Conservation (phyloP, 1,140 invertebrate species). For the Drosophila pseudoobscura region DNA sequence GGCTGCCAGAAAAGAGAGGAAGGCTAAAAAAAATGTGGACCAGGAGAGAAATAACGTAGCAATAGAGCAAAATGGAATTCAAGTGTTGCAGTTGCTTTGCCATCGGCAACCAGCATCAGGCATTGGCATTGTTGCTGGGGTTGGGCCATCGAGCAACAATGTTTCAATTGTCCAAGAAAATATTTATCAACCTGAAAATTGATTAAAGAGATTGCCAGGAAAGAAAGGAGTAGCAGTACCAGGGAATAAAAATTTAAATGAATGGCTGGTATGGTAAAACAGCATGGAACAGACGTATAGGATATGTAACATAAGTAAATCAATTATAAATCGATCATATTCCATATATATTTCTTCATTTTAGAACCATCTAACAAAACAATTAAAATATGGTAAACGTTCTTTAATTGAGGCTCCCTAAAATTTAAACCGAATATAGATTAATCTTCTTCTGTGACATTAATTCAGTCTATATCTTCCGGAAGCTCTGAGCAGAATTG, state of each 20-base stretch:
- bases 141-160: conserved; percentile 12
- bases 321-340: no score
- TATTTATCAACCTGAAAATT: conserved; percentile 49
- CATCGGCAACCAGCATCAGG: conserved; percentile 11
- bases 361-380: no score
- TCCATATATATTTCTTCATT: no score
- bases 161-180: conserved; percentile 48
- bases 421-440: no score
- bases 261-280: conserved; percentile 5
- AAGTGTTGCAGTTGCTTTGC: conserved; percentile 58
- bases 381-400: no score
- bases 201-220: conserved; percentile 37
- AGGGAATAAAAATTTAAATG: conserved; percentile 6
- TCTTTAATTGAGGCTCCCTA: no score
- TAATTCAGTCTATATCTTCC: no score
- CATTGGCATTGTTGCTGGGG: no score
- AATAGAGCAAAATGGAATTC: conserved; percentile 28
- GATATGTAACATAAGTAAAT: no score
- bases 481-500: no score
- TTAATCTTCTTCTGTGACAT: no score
- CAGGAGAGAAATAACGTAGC: conserved; percentile 15
- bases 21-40: conserved; percentile 36
- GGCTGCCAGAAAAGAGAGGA: conserved; percentile 14
- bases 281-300: neutral
- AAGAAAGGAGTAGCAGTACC: conserved; percentile 1